phyloP scores from a whole-genome alignment of 1,140 invertebrate species.

The Drosophila repletoides region DNA sequence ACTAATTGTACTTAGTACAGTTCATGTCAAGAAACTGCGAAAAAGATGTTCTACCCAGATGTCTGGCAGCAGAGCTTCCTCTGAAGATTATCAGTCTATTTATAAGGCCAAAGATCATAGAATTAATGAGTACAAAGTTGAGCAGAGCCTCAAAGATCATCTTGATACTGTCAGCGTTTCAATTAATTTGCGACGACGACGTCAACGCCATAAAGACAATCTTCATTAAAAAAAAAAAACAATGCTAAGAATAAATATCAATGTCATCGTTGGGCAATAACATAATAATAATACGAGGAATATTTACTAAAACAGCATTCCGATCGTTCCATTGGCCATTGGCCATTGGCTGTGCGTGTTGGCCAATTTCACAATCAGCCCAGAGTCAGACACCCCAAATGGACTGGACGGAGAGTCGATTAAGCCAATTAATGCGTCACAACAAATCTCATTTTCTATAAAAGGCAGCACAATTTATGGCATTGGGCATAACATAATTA shows the following conservation, averaged over 20 bases:
- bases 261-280: slow-evolving; percentile 64
- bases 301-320: slow-evolving; percentile 46
- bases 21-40: too few relatives aligned
- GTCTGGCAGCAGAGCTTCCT: slow-evolving; percentile 6
- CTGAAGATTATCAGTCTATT: slow-evolving; percentile 13
- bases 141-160: slow-evolving; percentile 20
- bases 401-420: background rate
- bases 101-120: slow-evolving; percentile 21
- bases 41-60: too few relatives aligned
- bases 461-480: slow-evolving; percentile 65
- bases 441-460: slow-evolving; percentile 71
- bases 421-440: slow-evolving; percentile 56
- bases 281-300: background rate
- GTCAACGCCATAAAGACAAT: slow-evolving; percentile 5
- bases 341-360: slow-evolving; percentile 39
- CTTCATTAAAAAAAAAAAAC: background rate
- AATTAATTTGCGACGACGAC: slow-evolving; percentile 34
- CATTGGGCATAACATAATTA: slow-evolving; percentile 38
- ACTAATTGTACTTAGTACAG: background rate
- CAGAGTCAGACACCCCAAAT: slow-evolving; percentile 5
- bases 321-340: slow-evolving; percentile 47
- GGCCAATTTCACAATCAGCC: background rate
- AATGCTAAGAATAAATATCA: slow-evolving; percentile 39
- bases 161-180: slow-evolving; percentile 31
- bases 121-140: background rate